Conservation (phyloP, 2,888 invertebrate genomes). For the Tipula confusa region DNA sequence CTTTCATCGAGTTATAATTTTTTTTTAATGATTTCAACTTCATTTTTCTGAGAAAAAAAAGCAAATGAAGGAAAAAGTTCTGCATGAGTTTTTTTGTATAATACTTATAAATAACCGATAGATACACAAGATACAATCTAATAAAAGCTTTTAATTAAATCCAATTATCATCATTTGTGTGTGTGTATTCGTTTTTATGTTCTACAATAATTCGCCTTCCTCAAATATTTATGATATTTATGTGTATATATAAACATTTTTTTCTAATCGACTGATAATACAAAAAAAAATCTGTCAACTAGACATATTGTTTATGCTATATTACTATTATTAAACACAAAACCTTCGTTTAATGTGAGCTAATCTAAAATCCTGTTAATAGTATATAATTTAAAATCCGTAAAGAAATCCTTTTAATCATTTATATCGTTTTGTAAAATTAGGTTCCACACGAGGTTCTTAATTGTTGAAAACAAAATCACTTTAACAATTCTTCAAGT, state of each 20-base stretch:
- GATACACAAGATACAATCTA: neutral
- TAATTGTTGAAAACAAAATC: too few species aligned
- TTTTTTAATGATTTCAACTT: neutral
- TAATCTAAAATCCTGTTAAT: too few species aligned
- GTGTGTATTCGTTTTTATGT: neutral
- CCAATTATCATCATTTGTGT: neutral
- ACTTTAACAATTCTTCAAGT: too few species aligned
- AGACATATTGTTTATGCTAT: neutral
- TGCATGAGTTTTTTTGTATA: neutral
- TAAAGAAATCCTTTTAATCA: too few species aligned
- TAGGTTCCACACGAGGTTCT: too few species aligned
- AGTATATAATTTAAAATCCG: too few species aligned
- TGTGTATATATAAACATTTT: too few species aligned
- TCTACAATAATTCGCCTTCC: neutral
- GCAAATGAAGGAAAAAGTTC: neutral
- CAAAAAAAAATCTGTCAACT: neutral
- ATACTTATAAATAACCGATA: neutral
- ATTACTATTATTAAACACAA: neutral
- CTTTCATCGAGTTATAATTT: neutral
- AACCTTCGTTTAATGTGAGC: neutral
- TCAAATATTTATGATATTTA: neutral
- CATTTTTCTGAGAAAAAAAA: neutral
- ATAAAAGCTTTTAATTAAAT: conserved; percentile 25
- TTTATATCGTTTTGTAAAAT: too few species aligned
- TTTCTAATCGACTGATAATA: neutral